Conservation (phyloP, 2,888 invertebrate species). For the Podotricha telesiphe region DNA sequence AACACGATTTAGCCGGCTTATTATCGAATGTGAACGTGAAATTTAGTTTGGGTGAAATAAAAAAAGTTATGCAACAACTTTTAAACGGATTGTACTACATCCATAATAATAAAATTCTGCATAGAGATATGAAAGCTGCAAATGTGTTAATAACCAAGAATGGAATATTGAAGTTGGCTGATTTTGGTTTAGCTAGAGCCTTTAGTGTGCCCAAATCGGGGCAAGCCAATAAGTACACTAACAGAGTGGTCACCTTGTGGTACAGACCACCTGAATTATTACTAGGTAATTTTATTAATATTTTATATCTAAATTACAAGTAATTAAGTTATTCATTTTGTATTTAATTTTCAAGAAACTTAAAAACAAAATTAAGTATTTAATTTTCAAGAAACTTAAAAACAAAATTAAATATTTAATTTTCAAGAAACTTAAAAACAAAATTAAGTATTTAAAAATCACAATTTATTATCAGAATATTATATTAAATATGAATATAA, state of each 20-base stretch:
- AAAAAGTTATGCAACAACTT: conserved; percentile 89
- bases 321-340: no score
- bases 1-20: conserved; percentile 98
- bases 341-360: no score
- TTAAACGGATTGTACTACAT: conserved; percentile 96
- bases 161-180: conserved; percentile 97
- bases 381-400: no score
- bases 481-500: no score
- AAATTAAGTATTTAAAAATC: no score
- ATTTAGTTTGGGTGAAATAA: conserved; percentile 98
- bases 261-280: conserved; percentile 88
- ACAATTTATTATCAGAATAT: no score
- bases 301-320: no score
- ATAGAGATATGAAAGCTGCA: conserved; percentile 99
- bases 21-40: conserved; percentile 97
- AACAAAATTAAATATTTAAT: no score
- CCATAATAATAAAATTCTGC: conserved; percentile 97
- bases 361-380: no score
- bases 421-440: no score
- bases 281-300: conserved; percentile 56
- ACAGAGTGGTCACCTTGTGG: conserved; percentile 98
- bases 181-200: conserved; percentile 98
- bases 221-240: conserved; percentile 94
- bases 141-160: conserved; percentile 98
- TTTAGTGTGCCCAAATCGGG: conserved; percentile 95